Base-by-base conservation (phyloP, 1,140 invertebrate species). In the Eueides isabella region DNA sequence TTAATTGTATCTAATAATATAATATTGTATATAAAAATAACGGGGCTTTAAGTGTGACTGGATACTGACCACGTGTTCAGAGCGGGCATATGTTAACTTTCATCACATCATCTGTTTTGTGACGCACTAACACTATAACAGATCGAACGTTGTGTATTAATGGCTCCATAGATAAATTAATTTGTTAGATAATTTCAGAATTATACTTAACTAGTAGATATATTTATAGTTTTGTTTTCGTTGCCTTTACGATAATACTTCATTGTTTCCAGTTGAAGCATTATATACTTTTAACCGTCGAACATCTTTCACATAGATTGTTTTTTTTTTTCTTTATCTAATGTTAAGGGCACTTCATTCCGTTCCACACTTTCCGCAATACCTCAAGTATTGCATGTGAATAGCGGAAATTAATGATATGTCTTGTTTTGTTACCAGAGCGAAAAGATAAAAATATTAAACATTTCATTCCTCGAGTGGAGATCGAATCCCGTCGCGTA, bases 81-180 rank as follows among this genome's bases (percentile, higher is more conserved):
- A 16, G 16, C n/a, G 61, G 61, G 61, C 67, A 69, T 29, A 28
- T 69, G 31, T 69, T 55, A 69, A 61, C 44, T 69, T 69, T 69
- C 38, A 23, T 61, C 67, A 61, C 31, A 55, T 69, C 67, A 69
- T 69, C 48, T 69, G 67, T 69, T 61, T 28, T 5, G 61, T 63
- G 29, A 63, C 61, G 29, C 28, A 63, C 61, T n/a, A 63, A n/a
- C 28, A 31, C 61, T 30, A 31, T 63, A 63, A 63, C 29, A 63
- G 23, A 12, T 55, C 11, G 48, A 55, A n/a, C 48, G 48, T 55
- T 55, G 23, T 55, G 23, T 55, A 9, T 16, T 55, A 26, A 26
- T 55, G 48, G 9, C 16, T 55, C 48, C 12, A 55, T 55, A 55
- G 48, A 55, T 55, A 55, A 26, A 55, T 55, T 55, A 55, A 48